phyloP scores from a whole-genome alignment of 2,113 vertebrate genomes.

The Prietella phreatophila region DNA sequence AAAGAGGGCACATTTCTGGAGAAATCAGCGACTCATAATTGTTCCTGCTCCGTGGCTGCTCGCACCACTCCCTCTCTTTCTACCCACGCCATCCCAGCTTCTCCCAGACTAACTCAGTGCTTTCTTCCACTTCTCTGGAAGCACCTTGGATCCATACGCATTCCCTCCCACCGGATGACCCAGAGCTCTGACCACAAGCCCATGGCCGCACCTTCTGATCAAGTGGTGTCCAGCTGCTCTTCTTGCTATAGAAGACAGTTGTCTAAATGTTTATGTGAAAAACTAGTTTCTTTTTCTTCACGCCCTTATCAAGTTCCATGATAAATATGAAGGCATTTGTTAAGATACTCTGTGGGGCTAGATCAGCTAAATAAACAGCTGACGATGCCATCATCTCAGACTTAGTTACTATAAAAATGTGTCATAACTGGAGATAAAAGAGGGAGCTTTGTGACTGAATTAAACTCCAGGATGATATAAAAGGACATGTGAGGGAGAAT shows the following conservation, averaged over 20 bases:
- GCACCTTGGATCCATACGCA: constrained; percentile 14
- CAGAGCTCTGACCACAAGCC: constrained; percentile 62
- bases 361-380: constrained; percentile 54
- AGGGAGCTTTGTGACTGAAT: constrained; percentile 55
- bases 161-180: constrained; percentile 59
- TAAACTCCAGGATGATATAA: constrained; percentile 65
- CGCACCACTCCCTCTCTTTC: constrained; percentile 43
- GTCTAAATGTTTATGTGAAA: constrained; percentile 78
- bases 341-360: constrained; percentile 58
- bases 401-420: constrained; percentile 56
- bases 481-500: constrained; percentile 52
- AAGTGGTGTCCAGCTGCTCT: constrained; percentile 73
- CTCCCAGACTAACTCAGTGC: constrained; percentile 37
- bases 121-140: constrained; percentile 49
- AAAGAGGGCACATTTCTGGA: constrained; percentile 67
- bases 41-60: constrained; percentile 60
- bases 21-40: constrained; percentile 66
- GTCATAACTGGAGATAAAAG: constrained; percentile 62
- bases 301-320: constrained; percentile 69
- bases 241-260: constrained; percentile 75
- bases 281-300: constrained; percentile 71
- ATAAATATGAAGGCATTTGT: constrained; percentile 65
- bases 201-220: constrained; percentile 59
- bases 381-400: constrained; percentile 56
- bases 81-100: constrained; percentile 53